phyloP scores from a whole-genome alignment of 2,113 vertebrate genomes.

The Empidonax traillii region DNA sequence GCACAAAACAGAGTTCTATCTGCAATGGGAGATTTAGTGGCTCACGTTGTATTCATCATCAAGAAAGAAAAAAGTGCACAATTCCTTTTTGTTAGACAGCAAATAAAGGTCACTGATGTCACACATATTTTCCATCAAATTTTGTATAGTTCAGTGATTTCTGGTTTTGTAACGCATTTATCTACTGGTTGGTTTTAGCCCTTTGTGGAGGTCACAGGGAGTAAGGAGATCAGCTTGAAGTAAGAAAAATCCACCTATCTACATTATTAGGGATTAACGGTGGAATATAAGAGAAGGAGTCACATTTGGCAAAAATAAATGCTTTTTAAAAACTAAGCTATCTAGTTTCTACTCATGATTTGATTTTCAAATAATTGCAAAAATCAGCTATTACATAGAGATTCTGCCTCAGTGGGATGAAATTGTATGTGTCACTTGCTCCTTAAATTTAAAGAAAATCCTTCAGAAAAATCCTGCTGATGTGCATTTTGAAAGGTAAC shows the following conservation, averaged over 20 bases:
- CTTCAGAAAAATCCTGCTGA: neutral
- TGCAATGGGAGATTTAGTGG: neutral
- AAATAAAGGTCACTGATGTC: slow-evolving; percentile 4
- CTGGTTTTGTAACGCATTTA: neutral
- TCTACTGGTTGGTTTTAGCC: neutral
- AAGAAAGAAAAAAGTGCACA: neutral
- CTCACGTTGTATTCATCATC: neutral
- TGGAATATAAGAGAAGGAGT: neutral
- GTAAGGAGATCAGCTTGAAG: neutral
- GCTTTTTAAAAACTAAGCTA: neutral
- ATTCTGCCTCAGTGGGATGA: neutral
- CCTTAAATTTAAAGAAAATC: neutral
- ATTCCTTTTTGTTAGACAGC: neutral
- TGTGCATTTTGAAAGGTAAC: neutral
- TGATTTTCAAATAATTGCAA: neutral
- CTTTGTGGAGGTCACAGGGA: neutral
- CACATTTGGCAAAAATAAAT: neutral
- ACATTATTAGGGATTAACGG: neutral
- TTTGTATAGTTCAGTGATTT: neutral
- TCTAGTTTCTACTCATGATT: neutral
- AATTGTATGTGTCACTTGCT: neutral
- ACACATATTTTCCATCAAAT: neutral
- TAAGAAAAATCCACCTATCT: neutral
- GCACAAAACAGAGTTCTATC: neutral
- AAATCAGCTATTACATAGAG: neutral